These are phyloP conservation scores for Aulostomus chinensis DNA, from an alignment of 2,797 vertebrate species.

Conservation along the genomic window DNA sequence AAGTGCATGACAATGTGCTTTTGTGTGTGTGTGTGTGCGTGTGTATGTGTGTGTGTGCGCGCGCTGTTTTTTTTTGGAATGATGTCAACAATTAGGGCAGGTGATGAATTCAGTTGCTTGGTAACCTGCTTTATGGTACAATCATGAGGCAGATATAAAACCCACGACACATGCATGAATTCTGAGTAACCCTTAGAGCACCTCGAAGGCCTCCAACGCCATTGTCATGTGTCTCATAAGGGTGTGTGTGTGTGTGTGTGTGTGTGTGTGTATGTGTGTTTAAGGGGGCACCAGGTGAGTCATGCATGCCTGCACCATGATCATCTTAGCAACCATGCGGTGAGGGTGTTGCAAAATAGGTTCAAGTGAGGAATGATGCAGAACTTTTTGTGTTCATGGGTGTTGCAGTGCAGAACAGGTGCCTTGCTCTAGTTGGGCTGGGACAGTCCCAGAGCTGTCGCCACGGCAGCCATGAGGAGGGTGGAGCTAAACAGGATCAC, in stretches of 20 bases:
- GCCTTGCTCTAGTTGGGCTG: constrained; percentile 60
- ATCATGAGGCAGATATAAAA: constrained; percentile 57
- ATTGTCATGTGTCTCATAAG: constrained; percentile 64
- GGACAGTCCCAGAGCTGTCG: constrained; percentile 53
- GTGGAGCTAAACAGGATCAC: constrained; percentile 50
- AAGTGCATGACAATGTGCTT: constrained; percentile 7
- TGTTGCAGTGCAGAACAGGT: constrained; percentile 41
- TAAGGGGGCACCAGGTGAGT: constrained; percentile 10
- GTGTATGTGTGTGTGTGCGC: constrained; percentile 1
- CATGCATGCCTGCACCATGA: constrained; percentile 44
- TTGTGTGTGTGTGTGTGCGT: background rate
- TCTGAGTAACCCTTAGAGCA: constrained; percentile 48
- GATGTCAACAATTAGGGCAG: constrained; percentile 21
- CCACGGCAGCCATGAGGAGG: constrained; percentile 54
- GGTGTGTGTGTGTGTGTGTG: background rate
- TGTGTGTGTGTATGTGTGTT: background rate
- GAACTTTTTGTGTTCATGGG: constrained; percentile 55
- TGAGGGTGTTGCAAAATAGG: constrained; percentile 34
- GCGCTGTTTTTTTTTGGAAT: too few relatives aligned
- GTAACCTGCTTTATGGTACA: constrained; percentile 58
- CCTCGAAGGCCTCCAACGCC: constrained; percentile 45
- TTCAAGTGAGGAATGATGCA: constrained; percentile 38
- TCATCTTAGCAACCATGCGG: constrained; percentile 44
- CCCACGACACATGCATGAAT: constrained; percentile 59
- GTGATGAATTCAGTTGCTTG: constrained; percentile 28